These are phyloP conservation scores for Tauraco erythrolophus DNA, from an alignment of 2,113 vertebrate species.

Conservation along the genomic window DNA sequence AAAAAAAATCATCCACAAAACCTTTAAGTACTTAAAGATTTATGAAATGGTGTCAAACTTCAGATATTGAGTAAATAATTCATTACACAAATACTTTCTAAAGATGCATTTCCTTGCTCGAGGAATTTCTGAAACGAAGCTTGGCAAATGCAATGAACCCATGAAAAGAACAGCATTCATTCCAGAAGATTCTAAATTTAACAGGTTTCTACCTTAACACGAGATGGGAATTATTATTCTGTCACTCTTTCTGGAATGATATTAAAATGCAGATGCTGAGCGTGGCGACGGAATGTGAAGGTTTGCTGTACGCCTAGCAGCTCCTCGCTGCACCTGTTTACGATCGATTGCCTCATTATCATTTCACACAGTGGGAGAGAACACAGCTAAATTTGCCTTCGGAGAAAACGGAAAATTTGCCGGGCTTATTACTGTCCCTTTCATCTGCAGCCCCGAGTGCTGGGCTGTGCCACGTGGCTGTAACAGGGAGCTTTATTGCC, in stretches of 20 bases:
- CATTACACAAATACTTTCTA: not conserved
- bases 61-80: conserved; percentile 5
- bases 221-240: conserved; percentile 28
- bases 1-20: not conserved
- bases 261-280: not conserved
- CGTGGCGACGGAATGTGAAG: not conserved
- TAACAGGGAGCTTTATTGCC: not conserved
- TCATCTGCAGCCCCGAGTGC: not conserved
- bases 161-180: not conserved
- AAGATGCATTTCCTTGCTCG: not conserved
- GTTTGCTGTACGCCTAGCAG: not conserved
- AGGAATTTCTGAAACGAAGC: not conserved
- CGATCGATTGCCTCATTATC: conserved; percentile 53
- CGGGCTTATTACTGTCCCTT: not conserved
- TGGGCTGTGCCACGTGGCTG: accelerated
- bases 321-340: not conserved
- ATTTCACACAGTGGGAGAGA: not conserved
- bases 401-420: not conserved
- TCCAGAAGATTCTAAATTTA: conserved; percentile 18
- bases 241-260: not conserved
- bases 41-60: not conserved
- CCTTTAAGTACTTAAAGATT: not conserved
- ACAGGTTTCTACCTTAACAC: not conserved
- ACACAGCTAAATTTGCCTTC: not conserved
- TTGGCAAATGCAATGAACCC: not conserved